Evolutionary conservation across 2,888 invertebrate species (phyloP).

Genomic region (Synanthedon andrenaeformis): DNA sequence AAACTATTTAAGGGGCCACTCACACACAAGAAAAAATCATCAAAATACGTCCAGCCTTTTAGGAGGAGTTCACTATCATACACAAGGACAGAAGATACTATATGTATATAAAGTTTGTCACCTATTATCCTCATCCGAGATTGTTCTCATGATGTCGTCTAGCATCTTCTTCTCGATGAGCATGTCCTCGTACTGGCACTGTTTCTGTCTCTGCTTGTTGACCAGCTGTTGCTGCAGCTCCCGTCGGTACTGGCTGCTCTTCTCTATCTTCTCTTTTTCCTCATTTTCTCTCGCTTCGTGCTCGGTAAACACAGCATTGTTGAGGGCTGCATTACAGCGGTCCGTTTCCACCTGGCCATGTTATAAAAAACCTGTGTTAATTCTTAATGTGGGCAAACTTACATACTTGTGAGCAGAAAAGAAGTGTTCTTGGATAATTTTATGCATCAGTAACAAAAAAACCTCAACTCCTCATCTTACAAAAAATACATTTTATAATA

Average conservation of each 20-base stretch:
- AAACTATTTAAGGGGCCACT: no score
- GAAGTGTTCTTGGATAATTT: no score
- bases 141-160: conserved; percentile 70
- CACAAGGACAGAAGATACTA: no score
- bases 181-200: conserved; percentile 69
- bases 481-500: no score
- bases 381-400: neutral
- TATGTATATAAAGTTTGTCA: conserved; percentile 13
- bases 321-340: conserved; percentile 36
- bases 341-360: conserved; percentile 39
- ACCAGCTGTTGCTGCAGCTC: conserved; percentile 73
- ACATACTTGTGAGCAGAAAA: no score
- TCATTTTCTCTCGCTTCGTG: conserved; percentile 39
- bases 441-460: no score
- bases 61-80: no score
- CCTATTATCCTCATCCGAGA: conserved; percentile 73
- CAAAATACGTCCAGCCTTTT: neutral
- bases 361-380: neutral
- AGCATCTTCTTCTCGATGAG: conserved; percentile 73
- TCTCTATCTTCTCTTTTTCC: conserved; percentile 25
- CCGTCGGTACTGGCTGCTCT: conserved; percentile 43
- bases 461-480: no score
- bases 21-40: neutral
- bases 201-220: conserved; percentile 52
- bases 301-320: conserved; percentile 41